These are phyloP conservation scores for Oscheius onirici DNA, from an alignment of 2,888 invertebrate genomes.

Conservation along the genomic window DNA sequence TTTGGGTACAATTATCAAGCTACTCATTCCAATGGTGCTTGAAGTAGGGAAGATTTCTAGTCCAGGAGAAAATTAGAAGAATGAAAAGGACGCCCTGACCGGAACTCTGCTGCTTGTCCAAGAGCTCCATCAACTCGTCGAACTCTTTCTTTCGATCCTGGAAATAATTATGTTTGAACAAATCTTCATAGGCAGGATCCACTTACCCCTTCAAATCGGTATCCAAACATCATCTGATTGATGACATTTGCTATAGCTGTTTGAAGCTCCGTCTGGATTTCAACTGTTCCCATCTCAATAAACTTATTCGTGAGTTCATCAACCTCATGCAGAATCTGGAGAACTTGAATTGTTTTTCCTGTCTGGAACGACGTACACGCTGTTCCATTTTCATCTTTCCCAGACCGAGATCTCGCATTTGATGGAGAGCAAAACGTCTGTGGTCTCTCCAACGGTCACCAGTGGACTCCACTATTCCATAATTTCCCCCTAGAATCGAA, in stretches of 20 bases:
- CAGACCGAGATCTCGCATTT: constrained; percentile 40
- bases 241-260: constrained; percentile 41
- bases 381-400: constrained; percentile 41
- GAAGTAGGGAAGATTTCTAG: constrained; percentile 1
- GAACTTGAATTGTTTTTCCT: neutral
- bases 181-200: neutral
- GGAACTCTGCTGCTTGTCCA: neutral
- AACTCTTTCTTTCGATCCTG: constrained; percentile 2
- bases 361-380: neutral
- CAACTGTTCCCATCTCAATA: neutral
- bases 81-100: constrained; percentile 1
- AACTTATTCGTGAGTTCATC: constrained; percentile 25
- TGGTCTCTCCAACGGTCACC: constrained; percentile 42
- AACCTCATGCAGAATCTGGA: constrained; percentile 34
- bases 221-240: constrained; percentile 46
- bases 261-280: constrained; percentile 29
- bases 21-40: neutral
- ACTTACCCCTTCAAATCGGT: constrained; percentile 37
- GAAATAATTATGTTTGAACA: too few relatives aligned
- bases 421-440: constrained; percentile 41
- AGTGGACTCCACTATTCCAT: constrained; percentile 42
- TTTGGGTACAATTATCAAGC: too few relatives aligned
- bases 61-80: neutral
- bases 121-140: neutral
- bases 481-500: constrained; percentile 32